Evolutionary conservation across 2,888 invertebrate genomes (phyloP), one percentile per base, ranked within the genome.

Genomic region (Drosophila stalkeri): DNA sequence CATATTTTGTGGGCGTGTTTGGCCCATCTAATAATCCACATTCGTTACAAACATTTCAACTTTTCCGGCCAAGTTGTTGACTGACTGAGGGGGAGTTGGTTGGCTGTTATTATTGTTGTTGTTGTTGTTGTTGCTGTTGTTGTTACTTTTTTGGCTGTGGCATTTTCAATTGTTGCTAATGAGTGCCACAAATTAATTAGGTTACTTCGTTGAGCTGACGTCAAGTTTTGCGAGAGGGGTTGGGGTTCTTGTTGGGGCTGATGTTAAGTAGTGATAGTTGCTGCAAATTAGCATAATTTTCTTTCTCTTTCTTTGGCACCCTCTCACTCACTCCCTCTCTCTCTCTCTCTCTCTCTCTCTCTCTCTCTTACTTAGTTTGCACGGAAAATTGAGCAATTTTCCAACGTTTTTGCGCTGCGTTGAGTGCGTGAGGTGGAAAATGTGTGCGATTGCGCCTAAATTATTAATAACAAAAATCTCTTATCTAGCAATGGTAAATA

Each of bases 121-220:
- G 51, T 31, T 6, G 27, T 7, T 41, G 23, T 33, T 64, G 57
- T 14, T 52, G 70, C 37, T 64, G 52, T 60, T 64, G 54, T 47
- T 64, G 66, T 39, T 63, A 54, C 56, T 23, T 54, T 74, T 56
- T 69, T 57, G 80, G 65, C 41, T 81, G 61, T 76, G 87, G 87
- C 89, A 76, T 86, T 90, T 90, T 86, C 89, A 86, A 86, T 86
- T 86, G 86, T 86, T 90, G 80, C 86, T 86, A 86, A 86, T 86
- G 86, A 86, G 90, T 83, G 90, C 86, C 89, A 89, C 86, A 90
- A 90, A 90, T 86, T 86, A 86, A 86, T 86, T 86, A 86, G 89
- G 89, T 86, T 86, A 90, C 84, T 86, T 86, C 84, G 90, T 81
- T 81, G 81, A 77, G 89, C 90, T 83, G 83, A 75, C 86, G 74